phyloP scores from a whole-genome alignment of 2,888 invertebrate species.

The Myopa tessellatipennis region DNA sequence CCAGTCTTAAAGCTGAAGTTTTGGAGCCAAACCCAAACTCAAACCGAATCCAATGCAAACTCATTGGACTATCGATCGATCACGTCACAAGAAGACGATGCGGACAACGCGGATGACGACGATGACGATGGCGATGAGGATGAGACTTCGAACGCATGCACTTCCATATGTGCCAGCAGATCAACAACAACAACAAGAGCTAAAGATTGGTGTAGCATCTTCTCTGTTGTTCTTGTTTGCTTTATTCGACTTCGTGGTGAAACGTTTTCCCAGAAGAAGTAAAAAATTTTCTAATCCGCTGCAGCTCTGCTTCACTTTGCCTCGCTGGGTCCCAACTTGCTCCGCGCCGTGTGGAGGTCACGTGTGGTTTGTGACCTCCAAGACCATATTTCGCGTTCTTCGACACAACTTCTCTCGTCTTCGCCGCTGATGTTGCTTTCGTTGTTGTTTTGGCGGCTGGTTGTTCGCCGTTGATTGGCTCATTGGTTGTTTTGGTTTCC shows the following conservation, averaged over 20 bases:
- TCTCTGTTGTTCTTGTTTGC: neutral
- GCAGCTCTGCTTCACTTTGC: conserved; percentile 7
- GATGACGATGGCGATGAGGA: conserved; percentile 23
- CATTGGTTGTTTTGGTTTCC: conserved; percentile 19
- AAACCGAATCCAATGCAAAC: conserved; percentile 37
- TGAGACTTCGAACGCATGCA: conserved; percentile 17
- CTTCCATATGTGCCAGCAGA: conserved; percentile 32
- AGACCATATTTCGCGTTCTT: conserved; percentile 53
- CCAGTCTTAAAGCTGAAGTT: neutral
- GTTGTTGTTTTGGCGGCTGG: conserved; percentile 21
- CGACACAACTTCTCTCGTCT: neutral
- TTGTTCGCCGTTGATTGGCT: conserved; percentile 4
- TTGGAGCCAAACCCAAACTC: conserved; percentile 23
- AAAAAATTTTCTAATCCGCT: conserved; percentile 33
- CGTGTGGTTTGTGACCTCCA: conserved; percentile 62
- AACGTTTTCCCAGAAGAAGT: conserved; percentile 38
- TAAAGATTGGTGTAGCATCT: neutral
- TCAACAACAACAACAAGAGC: conserved; percentile 24
- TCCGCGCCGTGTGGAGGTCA: conserved; percentile 51
- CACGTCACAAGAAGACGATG: conserved; percentile 31
- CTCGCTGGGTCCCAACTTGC: neutral
- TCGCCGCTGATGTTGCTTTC: conserved; percentile 8
- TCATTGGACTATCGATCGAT: conserved; percentile 40
- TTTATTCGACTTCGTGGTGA: neutral
- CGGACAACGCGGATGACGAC: conserved; percentile 15